Evolutionary conservation across 2,888 invertebrate genomes (phyloP).

Genomic region (Lithophane semibrunnea): DNA sequence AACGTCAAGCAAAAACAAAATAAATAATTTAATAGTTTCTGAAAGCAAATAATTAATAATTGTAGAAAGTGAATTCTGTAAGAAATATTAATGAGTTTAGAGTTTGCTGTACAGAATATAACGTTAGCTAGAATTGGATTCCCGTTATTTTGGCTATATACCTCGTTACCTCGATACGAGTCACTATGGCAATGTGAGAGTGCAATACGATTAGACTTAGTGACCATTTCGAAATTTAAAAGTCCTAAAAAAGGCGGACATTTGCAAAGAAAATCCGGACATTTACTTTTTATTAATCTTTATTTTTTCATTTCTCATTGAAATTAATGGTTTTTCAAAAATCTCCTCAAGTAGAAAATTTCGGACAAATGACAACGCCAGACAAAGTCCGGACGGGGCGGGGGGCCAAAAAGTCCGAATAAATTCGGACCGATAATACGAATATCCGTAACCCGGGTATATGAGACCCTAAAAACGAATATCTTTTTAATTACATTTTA

Average conservation of each 20-base stretch:
- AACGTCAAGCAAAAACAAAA: slow-evolving; percentile 20
- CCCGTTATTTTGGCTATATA: slow-evolving; percentile 42
- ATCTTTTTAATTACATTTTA: neutral
- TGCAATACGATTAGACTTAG: neutral
- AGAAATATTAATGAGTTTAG: slow-evolving; percentile 20
- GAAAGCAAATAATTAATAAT: slow-evolving; percentile 29
- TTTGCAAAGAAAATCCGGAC: no score
- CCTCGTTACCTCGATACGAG: slow-evolving; percentile 45
- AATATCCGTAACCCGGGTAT: no score
- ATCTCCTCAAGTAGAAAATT: no score
- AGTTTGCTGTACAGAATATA: slow-evolving; percentile 17
- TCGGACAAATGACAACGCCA: no score
- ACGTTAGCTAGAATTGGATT: slow-evolving; percentile 22
- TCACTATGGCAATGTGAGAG: slow-evolving; percentile 10
- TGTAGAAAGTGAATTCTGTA: slow-evolving; percentile 43
- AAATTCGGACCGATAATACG: no score
- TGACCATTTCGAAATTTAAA: no score
- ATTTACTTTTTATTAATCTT: no score
- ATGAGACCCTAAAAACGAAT: neutral
- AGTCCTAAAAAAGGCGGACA: no score
- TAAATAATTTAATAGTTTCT: slow-evolving; percentile 14
- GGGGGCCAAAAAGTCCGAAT: no score
- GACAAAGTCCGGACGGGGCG: no score
- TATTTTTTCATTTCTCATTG: no score
- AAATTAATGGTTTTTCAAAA: no score